phyloP scores from a whole-genome alignment of 1,140 invertebrate species.

The Drosophila punjabiensis region DNA sequence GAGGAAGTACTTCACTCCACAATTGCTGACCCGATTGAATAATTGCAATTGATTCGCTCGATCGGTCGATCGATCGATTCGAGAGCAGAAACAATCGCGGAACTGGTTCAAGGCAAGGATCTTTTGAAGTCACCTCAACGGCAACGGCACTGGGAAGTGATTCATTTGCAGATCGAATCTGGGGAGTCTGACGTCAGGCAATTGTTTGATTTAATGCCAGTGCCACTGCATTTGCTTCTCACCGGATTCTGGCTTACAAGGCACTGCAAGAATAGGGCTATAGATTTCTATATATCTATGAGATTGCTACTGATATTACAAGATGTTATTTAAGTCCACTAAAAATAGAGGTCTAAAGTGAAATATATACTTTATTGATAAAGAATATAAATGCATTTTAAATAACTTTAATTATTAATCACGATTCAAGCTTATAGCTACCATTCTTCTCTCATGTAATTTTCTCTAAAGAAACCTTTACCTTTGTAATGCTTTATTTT shows the following conservation, averaged over 20 bases:
- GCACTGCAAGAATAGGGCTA: not conserved
- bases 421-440: no score
- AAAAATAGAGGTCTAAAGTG: no score
- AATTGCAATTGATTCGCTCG: slow-evolving; percentile 37
- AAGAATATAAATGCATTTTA: not conserved
- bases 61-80: slow-evolving; percentile 40
- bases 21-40: slow-evolving; percentile 60
- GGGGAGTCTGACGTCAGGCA: slow-evolving; percentile 37
- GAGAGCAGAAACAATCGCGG: slow-evolving; percentile 48
- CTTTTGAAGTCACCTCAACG: slow-evolving; percentile 14
- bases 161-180: slow-evolving; percentile 35
- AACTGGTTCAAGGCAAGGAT: slow-evolving; percentile 53
- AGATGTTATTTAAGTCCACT: no score
- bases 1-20: slow-evolving; percentile 35
- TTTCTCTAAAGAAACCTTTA: not conserved
- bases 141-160: slow-evolving; percentile 7
- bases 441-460: no score
- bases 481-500: not conserved
- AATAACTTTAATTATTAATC: not conserved
- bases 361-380: no score
- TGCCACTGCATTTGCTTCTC: slow-evolving; percentile 36
- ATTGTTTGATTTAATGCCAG: slow-evolving; percentile 49
- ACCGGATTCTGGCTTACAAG: not conserved
- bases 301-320: not conserved
- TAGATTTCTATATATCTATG: no score